Evolutionary conservation across 2,888 invertebrate genomes (phyloP).

Genomic region (Physocephala rufipes): DNA sequence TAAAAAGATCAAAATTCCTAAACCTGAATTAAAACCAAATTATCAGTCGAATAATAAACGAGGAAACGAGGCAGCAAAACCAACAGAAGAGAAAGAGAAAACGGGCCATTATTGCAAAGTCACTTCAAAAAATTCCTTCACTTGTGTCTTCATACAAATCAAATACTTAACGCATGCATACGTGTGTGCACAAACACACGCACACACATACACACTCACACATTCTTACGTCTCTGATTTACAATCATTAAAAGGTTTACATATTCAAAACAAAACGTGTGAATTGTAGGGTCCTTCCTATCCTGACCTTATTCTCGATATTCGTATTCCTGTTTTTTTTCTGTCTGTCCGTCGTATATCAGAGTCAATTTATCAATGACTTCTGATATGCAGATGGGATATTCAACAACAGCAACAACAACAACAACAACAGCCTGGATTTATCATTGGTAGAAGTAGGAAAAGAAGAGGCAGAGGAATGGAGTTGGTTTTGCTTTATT

Average conservation of each 20-base stretch:
- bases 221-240: background rate
- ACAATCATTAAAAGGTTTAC: too few species aligned
- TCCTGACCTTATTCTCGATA: background rate
- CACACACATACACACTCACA: background rate
- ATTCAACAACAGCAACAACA: slow-evolving; percentile 24
- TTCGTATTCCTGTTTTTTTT: background rate
- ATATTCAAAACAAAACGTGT: too few species aligned
- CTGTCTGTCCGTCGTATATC: slow-evolving; percentile 36
- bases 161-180: background rate
- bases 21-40: too few species aligned
- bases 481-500: slow-evolving; percentile 32
- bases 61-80: too few species aligned
- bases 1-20: too few species aligned
- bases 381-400: slow-evolving; percentile 25
- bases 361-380: slow-evolving; percentile 44
- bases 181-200: background rate
- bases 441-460: too few species aligned
- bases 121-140: slow-evolving; percentile 37
- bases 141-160: slow-evolving; percentile 32
- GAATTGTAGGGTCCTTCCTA: background rate
- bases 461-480: background rate
- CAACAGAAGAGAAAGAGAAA: too few species aligned
- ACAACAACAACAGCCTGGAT: slow-evolving; percentile 14
- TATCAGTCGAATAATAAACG: too few species aligned
- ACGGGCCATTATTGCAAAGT: too few species aligned